Evolutionary conservation across 2,113 vertebrate genomes (phyloP), one percentile per base, ranked within the genome.

Genomic region (Prunella himalayana): DNA sequence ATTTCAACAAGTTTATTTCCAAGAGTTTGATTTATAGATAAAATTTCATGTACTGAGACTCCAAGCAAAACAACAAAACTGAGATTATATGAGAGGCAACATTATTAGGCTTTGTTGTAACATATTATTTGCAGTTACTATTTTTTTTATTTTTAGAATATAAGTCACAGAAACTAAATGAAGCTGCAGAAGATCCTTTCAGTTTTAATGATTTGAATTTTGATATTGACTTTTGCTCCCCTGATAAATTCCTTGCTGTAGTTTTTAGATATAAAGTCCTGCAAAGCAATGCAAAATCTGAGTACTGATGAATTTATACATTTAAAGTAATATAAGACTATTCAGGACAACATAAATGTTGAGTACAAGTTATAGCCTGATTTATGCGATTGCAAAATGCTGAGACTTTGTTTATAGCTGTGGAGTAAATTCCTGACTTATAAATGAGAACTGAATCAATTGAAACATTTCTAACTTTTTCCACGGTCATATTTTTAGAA

Each of bases 1-100:
- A 93, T 95, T 95, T 97, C 94, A 96, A 39, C 96, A 94, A 90
- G 68, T 92, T 90, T 91, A 71, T 94, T 95, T 96, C 86, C 92
- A 96, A 70, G 82, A 86, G 64, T 80, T 94, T 94, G 94, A 95
- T 97, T 90, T 93, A 95, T 81, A 94, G 94, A 94, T 92, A 66
- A 93, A 95, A 83, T 83, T 92, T 82, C 64, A 35, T 31, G 64
- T 57, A 90, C 23, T 3, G 1, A 47, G 47, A 50, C 54, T 96
- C 95, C 95, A 97, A 96, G 68, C 15, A 92, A 94, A 97, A 90
- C 86, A 96, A 79, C 27, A 56, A 82, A 94, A 82, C 65, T 87
- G 56, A 89, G 51, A 84, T 78, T 81, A 56, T 71, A 21, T 72
- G 69, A 69, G 39, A 88, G 33, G 16, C 22, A 64, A 68, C 68